Evolutionary conservation across 2,797 vertebrate genomes (phyloP).

Genomic region (Peromyscus nudipes): DNA sequence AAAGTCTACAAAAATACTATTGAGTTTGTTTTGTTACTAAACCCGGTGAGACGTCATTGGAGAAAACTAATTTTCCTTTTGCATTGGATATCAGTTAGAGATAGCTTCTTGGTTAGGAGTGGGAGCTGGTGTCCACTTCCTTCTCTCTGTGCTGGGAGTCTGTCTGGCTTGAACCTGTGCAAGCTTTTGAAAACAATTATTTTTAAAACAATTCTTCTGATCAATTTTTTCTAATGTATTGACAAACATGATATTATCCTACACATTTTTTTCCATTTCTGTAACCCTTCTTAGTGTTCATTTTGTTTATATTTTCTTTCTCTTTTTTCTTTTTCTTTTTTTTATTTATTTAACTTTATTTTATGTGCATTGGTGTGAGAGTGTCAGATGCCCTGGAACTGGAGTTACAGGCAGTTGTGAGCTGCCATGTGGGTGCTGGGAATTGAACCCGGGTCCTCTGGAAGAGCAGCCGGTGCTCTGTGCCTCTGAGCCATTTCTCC

Average conservation of each 20-base stretch:
- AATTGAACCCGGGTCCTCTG: too few relatives aligned
- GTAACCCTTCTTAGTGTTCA: not conserved
- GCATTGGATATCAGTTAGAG: not conserved
- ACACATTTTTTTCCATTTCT: not conserved
- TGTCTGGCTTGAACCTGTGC: not conserved
- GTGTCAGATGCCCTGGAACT: too few relatives aligned
- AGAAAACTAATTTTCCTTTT: not conserved
- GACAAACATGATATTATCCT: not conserved
- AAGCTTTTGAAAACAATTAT: not conserved
- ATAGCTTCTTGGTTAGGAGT: not conserved
- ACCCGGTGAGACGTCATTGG: not conserved
- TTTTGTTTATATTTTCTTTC: not conserved
- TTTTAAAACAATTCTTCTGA: slow-evolving; percentile 30
- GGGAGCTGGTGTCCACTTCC: not conserved
- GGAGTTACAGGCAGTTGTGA: too few relatives aligned
- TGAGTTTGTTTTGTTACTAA: not conserved
- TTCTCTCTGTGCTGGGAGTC: not conserved
- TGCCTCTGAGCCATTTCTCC: too few relatives aligned
- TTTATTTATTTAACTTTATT: too few relatives aligned
- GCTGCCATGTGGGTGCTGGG: too few relatives aligned
- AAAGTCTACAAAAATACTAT: not conserved
- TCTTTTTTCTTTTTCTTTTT: too few relatives aligned
- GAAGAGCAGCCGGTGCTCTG: too few relatives aligned
- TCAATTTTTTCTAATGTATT: slow-evolving; percentile 29
- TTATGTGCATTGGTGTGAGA: too few relatives aligned